Base-by-base conservation (phyloP, 2,888 invertebrate genomes). In the Drosophila subquinaria region DNA sequence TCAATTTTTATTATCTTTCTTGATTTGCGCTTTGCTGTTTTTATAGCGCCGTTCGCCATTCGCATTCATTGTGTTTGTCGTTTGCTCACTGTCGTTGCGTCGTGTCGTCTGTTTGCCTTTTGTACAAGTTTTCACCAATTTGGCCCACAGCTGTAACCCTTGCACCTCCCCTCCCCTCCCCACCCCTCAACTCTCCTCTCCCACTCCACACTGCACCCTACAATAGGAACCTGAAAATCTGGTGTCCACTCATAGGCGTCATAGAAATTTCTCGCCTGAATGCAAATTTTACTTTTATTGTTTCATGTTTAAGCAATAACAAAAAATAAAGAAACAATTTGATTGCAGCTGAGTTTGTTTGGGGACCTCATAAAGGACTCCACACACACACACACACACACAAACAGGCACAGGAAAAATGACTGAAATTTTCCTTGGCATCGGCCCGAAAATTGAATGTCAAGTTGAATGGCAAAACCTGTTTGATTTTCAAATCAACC, bases 401-500 rank as follows among this genome's bases (percentile, higher is more conserved):
- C 45, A 45, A 17, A 20, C 17, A 36, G 15, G 5, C 3, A 36
- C 4, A 59, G 40, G 27, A 27, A 27, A 48, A 36, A 35, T 60
- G 35, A 13, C 35, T 36, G 13, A 43, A 51, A 48, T 51, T 42
- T 33, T 81, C 53, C 62, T 69, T 61, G 61, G 51, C 56, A 50
- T 60, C 64, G 42, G 63, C 9, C 50, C 43, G 76, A 69, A 79
- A 74, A 76, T 76, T 67, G 76, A 76, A 79, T 79, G 76, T 75
- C 76, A 77, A 79, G 65, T 67, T 69, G 71, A 67, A 75, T 74
- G 76, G 45, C 56, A 61, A 87, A 69, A 76, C 80, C 86, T 88
- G 82, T 87, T 81, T 88, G 88, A 85, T 82, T 82, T 78, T 57
- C 88, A 81, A 85, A 81, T 82, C 81, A 88, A 69, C 74, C 67